phyloP scores from a whole-genome alignment of 2,113 vertebrate genomes.

The Mus musculus region GRCm39 chr11:71170001-71170500 shows the following conservation, averaged over 20 bases:
- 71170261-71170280: not conserved
- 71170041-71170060: no score
- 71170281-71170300: not conserved
- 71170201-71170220: accelerated
- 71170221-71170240: not conserved
- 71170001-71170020: no score
- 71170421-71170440: conserved; percentile 47
- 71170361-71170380: conserved; percentile 52
- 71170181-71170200: accelerated
- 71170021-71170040: no score
- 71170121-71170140: no score
- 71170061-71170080: no score
- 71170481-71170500: not conserved
- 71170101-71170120: no score
- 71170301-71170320: not conserved
- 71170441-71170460: not conserved
- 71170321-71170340: accelerated
- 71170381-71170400: accelerated
- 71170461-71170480: conserved; percentile 57
- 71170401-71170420: accelerated
- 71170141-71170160: not conserved
- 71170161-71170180: no score
- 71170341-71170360: not conserved
- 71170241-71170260: no score
- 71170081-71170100: no score